phyloP scores from a whole-genome alignment of 1,140 invertebrate genomes.

The Adelges cooleyi region DNA sequence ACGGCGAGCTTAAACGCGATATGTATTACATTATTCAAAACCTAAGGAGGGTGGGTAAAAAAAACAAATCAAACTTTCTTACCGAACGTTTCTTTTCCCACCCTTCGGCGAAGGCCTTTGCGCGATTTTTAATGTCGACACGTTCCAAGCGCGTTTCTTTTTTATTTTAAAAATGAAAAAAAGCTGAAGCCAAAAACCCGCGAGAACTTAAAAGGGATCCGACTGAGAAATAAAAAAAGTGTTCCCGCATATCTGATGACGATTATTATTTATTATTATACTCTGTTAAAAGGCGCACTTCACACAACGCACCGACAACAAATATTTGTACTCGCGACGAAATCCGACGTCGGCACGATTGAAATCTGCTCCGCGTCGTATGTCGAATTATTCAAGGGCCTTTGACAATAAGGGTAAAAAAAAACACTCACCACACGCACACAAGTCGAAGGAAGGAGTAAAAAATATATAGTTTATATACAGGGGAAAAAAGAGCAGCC shows the following conservation, averaged over 20 bases:
- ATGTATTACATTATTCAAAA: too few species aligned
- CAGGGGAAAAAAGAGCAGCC: too few species aligned
- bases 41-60: background rate
- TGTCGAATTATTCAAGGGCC: background rate
- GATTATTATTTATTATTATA: too few species aligned
- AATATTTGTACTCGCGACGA: slow-evolving; percentile 9
- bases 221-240: slow-evolving; percentile 1
- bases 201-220: background rate
- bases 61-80: slow-evolving; percentile 24
- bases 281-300: too few species aligned
- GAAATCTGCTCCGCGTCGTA: slow-evolving; percentile 11
- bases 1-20: background rate
- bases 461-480: too few species aligned
- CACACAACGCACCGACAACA: slow-evolving; percentile 8
- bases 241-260: slow-evolving; percentile 16
- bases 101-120: background rate
- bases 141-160: background rate
- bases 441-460: too few species aligned
- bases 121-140: background rate
- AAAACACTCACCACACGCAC: too few species aligned
- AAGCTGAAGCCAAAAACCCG: slow-evolving; percentile 7
- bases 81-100: background rate
- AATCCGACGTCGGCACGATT: slow-evolving; percentile 22
- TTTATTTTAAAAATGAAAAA: background rate
- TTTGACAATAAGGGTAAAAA: too few species aligned